Percentiles rank a stretch among this genome's conserved stretches.
These are phyloP conservation scores for Gnatocerus cornutus DNA, from an alignment of 2,888 invertebrate genomes.

Conservation along the genomic window DNA sequence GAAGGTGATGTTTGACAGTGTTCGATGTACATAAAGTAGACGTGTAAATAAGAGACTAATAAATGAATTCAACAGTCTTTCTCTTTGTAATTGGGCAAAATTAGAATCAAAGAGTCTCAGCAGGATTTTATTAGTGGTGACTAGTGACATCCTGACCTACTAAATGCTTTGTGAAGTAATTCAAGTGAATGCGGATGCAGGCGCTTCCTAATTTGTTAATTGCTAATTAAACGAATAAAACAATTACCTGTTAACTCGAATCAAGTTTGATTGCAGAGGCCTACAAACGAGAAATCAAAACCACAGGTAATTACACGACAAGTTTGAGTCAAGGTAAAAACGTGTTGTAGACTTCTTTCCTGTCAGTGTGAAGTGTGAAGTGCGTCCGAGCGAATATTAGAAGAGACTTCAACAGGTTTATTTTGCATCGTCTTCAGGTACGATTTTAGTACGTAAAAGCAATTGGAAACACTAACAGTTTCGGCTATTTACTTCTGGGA, in stretches of 20 bases:
- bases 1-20: conserved; percentile 32
- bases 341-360: conserved; percentile 34
- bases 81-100: conserved; percentile 33
- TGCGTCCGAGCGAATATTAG: neutral
- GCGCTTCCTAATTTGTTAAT: conserved; percentile 59
- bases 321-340: conserved; percentile 40
- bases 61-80: conserved; percentile 41
- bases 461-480: no score
- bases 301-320: neutral
- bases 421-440: no score
- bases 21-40: conserved; percentile 24
- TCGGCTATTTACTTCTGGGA: no score
- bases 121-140: conserved; percentile 64
- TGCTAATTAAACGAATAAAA: conserved; percentile 51
- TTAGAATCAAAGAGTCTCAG: conserved; percentile 50
- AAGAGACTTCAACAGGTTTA: neutral
- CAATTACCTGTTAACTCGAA: conserved; percentile 25
- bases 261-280: conserved; percentile 3
- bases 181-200: conserved; percentile 58
- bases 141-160: conserved; percentile 67
- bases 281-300: conserved; percentile 15
- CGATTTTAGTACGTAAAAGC: no score
- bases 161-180: conserved; percentile 57
- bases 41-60: conserved; percentile 35
- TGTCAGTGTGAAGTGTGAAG: conserved; percentile 5